These are phyloP conservation scores for Griposia aprilina DNA, from an alignment of 2,888 invertebrate species.

Conservation along the genomic window DNA sequence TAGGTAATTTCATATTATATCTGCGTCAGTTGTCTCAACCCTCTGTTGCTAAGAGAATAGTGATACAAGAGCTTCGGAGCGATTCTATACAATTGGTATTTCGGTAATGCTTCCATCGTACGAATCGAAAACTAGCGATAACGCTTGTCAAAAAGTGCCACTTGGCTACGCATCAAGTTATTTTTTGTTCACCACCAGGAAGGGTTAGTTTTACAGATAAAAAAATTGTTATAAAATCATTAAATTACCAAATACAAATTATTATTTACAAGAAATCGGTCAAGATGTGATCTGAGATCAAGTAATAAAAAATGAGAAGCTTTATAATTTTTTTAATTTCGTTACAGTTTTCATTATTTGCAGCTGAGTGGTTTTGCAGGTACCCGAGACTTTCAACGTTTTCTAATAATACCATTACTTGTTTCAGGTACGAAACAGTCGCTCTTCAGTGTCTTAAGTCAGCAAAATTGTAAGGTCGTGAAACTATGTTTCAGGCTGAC, in stretches of 20 bases:
- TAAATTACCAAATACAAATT: no score
- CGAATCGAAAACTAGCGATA: no score
- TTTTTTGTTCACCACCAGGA: conserved; percentile 55
- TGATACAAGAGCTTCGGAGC: no score
- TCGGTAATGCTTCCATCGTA: no score
- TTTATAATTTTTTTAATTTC: not conserved
- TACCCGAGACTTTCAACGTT: not conserved
- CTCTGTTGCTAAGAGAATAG: conserved; percentile 58
- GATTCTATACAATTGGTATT: no score
- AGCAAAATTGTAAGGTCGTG: not conserved
- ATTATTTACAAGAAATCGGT: not conserved
- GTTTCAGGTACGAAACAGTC: conserved; percentile 55
- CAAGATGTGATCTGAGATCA: not conserved
- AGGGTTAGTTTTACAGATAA: not conserved
- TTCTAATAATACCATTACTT: conserved; percentile 26
- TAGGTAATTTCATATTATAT: conserved; percentile 78
- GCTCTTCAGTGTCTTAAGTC: not conserved
- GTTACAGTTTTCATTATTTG: not conserved
- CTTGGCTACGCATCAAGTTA: no score
- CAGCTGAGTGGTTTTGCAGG: not conserved
- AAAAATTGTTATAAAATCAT: no score
- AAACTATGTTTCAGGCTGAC: not conserved
- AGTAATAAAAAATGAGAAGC: not conserved
- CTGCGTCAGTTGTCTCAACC: conserved; percentile 75
- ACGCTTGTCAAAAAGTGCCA: no score